A percentile compares a stretch with the other conserved stretches of the same genome.
Conservation (phyloP, 92 coral and sea anemone genomes). For the Palythoa grandis region DNA sequence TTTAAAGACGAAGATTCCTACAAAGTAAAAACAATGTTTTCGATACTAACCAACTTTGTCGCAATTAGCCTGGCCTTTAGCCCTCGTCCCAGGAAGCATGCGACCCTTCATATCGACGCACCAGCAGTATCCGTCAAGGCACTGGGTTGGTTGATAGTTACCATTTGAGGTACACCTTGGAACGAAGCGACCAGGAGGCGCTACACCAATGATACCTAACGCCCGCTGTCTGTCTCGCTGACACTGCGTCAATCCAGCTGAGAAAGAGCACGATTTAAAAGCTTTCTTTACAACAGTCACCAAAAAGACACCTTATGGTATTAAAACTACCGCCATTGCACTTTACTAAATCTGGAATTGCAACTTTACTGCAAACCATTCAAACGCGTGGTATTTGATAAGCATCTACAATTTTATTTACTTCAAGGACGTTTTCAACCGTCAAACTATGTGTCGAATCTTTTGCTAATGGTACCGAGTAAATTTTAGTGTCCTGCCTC, state of each 20-base stretch:
- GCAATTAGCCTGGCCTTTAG: slow-evolving; percentile 34
- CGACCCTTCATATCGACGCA: slow-evolving; percentile 86
- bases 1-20: not conserved
- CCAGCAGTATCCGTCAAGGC: slow-evolving; percentile 72
- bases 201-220: slow-evolving; percentile 22
- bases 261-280: not conserved
- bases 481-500: no score
- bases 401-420: no score
- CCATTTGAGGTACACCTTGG: slow-evolving; percentile 86
- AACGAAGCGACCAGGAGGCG: slow-evolving; percentile 59
- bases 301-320: not conserved
- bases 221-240: slow-evolving; percentile 33
- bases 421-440: no score
- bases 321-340: not conserved
- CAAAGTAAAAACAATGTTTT: not conserved
- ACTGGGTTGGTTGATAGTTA: slow-evolving; percentile 74
- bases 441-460: no score
- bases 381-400: no score
- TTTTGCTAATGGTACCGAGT: no score
- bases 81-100: slow-evolving; percentile 62
- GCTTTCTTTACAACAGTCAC: no score
- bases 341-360: no score
- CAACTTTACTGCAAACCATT: no score
- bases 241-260: slow-evolving; percentile 25
- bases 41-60: slow-evolving; percentile 22